Conservation (phyloP, 2,113 vertebrate species). For the Calyptomena viridis region DNA sequence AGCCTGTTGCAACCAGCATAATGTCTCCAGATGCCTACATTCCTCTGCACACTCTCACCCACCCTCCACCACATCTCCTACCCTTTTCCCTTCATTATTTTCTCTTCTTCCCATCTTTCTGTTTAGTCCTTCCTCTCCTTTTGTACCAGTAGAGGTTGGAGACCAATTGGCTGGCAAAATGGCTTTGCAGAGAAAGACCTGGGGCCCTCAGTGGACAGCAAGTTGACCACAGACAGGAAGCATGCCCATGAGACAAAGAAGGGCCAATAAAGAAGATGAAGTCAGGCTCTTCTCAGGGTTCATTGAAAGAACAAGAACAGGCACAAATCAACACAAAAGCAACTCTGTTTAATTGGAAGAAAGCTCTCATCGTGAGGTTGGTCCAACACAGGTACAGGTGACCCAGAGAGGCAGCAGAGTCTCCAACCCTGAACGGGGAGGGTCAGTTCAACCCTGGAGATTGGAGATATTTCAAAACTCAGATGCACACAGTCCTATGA, state of each 20-base stretch:
- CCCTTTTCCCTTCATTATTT: background rate
- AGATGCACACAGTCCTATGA: background rate
- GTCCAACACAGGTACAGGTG: background rate
- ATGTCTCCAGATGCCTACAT: background rate
- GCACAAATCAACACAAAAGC: background rate
- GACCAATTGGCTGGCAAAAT: background rate
- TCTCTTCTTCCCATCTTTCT: background rate
- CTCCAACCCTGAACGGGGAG: rapidly evolving
- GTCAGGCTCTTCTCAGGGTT: background rate
- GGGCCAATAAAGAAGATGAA: background rate
- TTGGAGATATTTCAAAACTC: background rate
- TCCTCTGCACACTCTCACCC: background rate
- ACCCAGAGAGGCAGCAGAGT: background rate
- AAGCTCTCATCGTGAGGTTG: background rate
- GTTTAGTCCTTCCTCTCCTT: background rate
- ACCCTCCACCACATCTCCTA: background rate
- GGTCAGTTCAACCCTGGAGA: no score
- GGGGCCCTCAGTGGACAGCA: background rate
- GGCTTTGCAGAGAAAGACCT: background rate
- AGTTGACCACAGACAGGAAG: background rate
- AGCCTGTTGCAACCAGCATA: background rate
- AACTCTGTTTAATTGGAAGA: background rate
- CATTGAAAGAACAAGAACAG: background rate
- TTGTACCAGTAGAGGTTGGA: background rate
- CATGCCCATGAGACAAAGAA: background rate